Percentiles rank a stretch among this genome's conserved stretches.
Conservation (phyloP, 92 coral and sea anemone species). For the Epizoanthus illoricatus region DNA sequence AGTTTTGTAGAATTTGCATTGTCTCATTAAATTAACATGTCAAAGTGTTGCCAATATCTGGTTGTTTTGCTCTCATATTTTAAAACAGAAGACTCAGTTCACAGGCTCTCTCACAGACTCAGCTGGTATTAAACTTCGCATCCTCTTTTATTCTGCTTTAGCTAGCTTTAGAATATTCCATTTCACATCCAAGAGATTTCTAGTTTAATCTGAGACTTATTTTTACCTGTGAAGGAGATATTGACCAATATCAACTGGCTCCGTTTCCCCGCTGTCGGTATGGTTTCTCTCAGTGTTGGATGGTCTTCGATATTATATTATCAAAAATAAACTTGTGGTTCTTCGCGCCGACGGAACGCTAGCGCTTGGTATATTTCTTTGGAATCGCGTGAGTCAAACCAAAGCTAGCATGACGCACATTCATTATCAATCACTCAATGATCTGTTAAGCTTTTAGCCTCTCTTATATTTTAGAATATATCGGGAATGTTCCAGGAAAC, state of each 20-base stretch:
- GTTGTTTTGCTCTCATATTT: background rate
- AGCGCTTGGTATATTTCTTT: background rate
- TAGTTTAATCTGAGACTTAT: background rate
- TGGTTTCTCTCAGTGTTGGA: background rate
- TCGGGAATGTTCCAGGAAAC: constrained; percentile 11
- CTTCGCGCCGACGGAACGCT: background rate
- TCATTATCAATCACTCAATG: background rate
- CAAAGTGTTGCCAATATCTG: background rate
- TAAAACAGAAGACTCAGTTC: background rate
- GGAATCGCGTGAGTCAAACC: constrained; percentile 18
- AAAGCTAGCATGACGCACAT: background rate
- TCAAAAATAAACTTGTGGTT: background rate
- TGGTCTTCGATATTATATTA: background rate
- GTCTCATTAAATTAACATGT: background rate
- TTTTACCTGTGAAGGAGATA: background rate
- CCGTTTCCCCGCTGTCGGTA: background rate
- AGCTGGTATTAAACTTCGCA: background rate
- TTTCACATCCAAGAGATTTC: too few relatives aligned
- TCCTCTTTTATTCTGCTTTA: too few relatives aligned
- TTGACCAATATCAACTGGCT: background rate
- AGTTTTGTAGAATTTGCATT: background rate
- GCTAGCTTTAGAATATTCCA: too few relatives aligned
- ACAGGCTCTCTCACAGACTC: background rate
- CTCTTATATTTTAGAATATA: background rate
- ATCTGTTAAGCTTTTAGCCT: constrained; percentile 12